Evolutionary conservation across 2,797 vertebrate species (phyloP).

Genomic region (Coendou prehensilis): DNA sequence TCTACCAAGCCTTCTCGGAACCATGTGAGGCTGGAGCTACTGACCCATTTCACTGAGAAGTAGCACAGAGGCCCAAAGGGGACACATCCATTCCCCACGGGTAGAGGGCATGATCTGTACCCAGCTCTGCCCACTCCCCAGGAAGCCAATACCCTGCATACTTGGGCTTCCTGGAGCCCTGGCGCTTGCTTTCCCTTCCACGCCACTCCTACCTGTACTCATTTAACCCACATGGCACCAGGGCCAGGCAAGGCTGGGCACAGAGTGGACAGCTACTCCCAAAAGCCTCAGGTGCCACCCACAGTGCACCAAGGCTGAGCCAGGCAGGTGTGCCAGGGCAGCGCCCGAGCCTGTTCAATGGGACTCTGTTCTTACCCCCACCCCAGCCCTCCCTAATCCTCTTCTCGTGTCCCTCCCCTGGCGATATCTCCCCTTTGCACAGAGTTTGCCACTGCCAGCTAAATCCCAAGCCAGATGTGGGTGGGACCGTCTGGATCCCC

Average conservation of each 20-base stretch:
- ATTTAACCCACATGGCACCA: neutral
- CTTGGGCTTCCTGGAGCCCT: neutral
- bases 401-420: neutral
- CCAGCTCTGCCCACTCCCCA: neutral
- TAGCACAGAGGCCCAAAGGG: neutral
- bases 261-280: neutral
- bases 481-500: neutral
- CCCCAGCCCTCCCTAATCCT: conserved; percentile 66
- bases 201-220: neutral
- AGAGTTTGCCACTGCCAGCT: conserved; percentile 21
- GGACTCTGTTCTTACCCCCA: conserved; percentile 58
- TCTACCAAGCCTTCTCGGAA: neutral
- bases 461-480: conserved; percentile 68
- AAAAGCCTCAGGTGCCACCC: neutral
- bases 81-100: neutral
- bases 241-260: neutral
- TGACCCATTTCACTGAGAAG: neutral
- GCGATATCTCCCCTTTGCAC: conserved; percentile 69
- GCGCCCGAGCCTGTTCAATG: neutral
- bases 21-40: neutral
- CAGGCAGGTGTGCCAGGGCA: neutral
- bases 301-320: neutral
- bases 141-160: neutral
- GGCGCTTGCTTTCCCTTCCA: neutral
- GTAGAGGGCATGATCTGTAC: neutral